Evolutionary conservation across 2,797 vertebrate species (phyloP).

Genomic region (Sandelia bainsii): DNA sequence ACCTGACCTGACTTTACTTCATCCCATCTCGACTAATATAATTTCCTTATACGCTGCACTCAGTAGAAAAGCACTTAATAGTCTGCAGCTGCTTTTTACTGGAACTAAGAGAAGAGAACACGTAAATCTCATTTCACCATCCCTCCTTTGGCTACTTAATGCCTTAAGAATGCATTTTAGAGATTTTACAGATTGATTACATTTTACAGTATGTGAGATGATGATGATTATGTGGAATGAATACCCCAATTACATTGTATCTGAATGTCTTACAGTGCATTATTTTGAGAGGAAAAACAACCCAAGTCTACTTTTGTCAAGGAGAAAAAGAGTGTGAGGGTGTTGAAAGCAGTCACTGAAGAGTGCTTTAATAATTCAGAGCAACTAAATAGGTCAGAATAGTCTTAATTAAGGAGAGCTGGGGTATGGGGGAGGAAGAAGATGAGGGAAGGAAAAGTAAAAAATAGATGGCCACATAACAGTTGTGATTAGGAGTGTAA

Average conservation of each 20-base stretch:
- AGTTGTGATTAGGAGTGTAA: neutral
- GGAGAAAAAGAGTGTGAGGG: conserved; percentile 35
- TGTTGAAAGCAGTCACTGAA: conserved; percentile 37
- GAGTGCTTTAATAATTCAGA: conserved; percentile 66
- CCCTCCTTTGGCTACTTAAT: conserved; percentile 9
- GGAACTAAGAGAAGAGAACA: conserved; percentile 11
- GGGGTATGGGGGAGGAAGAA: conserved; percentile 19
- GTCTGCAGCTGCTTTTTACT: conserved; percentile 45
- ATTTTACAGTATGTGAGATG: neutral
- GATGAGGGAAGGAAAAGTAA: conserved; percentile 10
- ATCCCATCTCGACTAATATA: conserved; percentile 44
- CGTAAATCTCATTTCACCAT: conserved; percentile 27
- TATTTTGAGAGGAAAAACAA: neutral
- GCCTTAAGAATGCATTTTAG: conserved; percentile 10
- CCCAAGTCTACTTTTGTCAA: neutral
- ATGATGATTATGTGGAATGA: conserved; percentile 6
- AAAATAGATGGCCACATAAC: conserved; percentile 31
- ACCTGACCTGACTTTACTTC: conserved; percentile 44
- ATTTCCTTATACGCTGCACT: conserved; percentile 50
- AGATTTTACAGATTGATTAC: conserved; percentile 20
- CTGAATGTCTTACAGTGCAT: neutral
- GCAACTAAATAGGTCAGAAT: conserved; percentile 74
- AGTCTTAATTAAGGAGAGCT: conserved; percentile 72
- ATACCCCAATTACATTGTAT: neutral
- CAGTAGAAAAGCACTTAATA: conserved; percentile 45